phyloP scores from a whole-genome alignment of 2,888 invertebrate species.

The Drosophila siamana region DNA sequence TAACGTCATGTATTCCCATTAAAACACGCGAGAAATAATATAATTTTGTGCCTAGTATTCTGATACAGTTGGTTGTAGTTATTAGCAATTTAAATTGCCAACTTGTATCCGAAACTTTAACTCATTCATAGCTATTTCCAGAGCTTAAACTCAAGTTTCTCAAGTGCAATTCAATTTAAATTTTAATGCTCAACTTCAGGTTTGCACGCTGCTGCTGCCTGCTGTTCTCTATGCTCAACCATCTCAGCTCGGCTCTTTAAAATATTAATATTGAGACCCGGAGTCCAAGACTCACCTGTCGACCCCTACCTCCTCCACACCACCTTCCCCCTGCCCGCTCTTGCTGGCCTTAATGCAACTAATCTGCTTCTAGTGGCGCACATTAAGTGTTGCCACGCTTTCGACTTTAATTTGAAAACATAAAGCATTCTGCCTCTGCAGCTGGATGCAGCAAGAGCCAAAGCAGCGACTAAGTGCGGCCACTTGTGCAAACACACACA shows the following conservation, averaged over 20 bases:
- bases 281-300: constrained; percentile 14
- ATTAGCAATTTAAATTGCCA: not conserved
- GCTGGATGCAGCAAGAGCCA: constrained; percentile 17
- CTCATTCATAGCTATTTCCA: not conserved
- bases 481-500: constrained; percentile 59
- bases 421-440: constrained; percentile 55
- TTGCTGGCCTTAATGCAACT: constrained; percentile 64
- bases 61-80: too few relatives aligned
- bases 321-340: not conserved
- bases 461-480: constrained; percentile 59
- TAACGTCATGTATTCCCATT: too few relatives aligned
- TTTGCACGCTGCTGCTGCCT: not conserved
- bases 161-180: constrained; percentile 41
- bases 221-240: not conserved
- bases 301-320: too few relatives aligned
- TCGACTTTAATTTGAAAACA: constrained; percentile 79
- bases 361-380: constrained; percentile 80
- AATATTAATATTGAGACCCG: constrained; percentile 50
- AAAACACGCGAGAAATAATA: too few relatives aligned
- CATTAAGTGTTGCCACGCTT: constrained; percentile 80
- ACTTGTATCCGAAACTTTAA: not conserved
- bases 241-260: constrained; percentile 27
- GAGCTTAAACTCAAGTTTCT: constrained; percentile 11
- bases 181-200: constrained; percentile 42
- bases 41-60: too few relatives aligned